phyloP scores from a whole-genome alignment of 2,888 invertebrate genomes.

The Euplexia lucipara region DNA sequence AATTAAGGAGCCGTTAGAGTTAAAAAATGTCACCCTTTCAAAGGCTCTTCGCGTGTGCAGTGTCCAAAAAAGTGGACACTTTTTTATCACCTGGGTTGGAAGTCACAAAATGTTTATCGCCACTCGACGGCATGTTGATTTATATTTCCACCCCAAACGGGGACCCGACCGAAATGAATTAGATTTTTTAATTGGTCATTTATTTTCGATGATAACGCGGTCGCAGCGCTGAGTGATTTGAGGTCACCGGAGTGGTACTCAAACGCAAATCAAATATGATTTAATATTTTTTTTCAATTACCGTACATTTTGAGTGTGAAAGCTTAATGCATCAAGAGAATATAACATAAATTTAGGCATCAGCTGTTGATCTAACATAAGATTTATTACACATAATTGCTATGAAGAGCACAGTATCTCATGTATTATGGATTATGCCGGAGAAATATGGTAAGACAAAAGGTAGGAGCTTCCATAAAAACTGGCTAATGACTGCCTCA shows the following conservation, averaged over 20 bases:
- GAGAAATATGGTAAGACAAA: constrained; percentile 88
- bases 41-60: constrained; percentile 79
- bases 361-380: constrained; percentile 85
- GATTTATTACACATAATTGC: constrained; percentile 90
- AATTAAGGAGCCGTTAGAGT: constrained; percentile 87
- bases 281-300: constrained; percentile 65
- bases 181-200: constrained; percentile 91
- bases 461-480: constrained; percentile 82
- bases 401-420: constrained; percentile 82
- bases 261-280: constrained; percentile 72
- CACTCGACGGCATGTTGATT: constrained; percentile 89
- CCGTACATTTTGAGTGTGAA: constrained; percentile 40
- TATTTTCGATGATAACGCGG: constrained; percentile 87
- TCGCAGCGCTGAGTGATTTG: constrained; percentile 75
- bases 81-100: constrained; percentile 89
- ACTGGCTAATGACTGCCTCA: constrained; percentile 87
- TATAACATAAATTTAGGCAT: constrained; percentile 75
- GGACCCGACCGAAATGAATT: constrained; percentile 85
- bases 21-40: constrained; percentile 90
- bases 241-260: constrained; percentile 80
- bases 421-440: constrained; percentile 88
- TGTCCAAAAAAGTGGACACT: constrained; percentile 86
- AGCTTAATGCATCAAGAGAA: constrained; percentile 37
- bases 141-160: constrained; percentile 87
- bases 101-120: constrained; percentile 91